phyloP scores from a whole-genome alignment of 2,888 invertebrate genomes.

The Xylocampa areola region DNA sequence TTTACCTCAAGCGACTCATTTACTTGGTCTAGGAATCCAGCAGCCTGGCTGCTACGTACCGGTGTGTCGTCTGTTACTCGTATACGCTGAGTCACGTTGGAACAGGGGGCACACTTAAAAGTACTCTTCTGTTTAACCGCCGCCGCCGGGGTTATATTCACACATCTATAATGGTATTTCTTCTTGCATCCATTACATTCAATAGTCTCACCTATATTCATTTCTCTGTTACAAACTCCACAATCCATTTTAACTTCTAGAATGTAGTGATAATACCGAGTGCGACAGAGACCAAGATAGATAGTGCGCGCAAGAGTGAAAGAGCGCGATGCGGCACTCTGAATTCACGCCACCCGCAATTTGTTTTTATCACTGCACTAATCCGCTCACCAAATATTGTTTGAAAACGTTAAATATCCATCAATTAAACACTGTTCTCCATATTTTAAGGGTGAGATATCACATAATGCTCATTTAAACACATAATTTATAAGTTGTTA shows the following conservation, averaged over 20 bases:
- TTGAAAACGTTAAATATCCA: constrained; percentile 5
- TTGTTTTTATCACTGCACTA: constrained; percentile 16
- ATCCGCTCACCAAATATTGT: neutral
- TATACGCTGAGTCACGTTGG: constrained; percentile 7
- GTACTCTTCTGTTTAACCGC: constrained; percentile 10
- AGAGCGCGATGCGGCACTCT: constrained; percentile 16
- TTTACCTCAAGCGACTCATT: neutral
- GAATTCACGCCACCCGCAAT: constrained; percentile 16
- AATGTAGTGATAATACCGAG: constrained; percentile 1
- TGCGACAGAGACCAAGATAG: constrained; percentile 16
- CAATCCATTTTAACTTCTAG: constrained; percentile 12
- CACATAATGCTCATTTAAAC: constrained; percentile 9
- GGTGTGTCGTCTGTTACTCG: constrained; percentile 15
- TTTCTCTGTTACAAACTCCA: neutral
- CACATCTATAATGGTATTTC: constrained; percentile 16
- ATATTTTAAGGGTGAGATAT: neutral
- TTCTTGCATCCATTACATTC: constrained; percentile 18
- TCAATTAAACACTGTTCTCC: constrained; percentile 10
- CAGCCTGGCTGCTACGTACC: neutral
- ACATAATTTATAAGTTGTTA: too few relatives aligned
- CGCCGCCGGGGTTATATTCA: constrained; percentile 8
- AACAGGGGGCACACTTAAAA: constrained; percentile 20
- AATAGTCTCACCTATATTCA: constrained; percentile 5
- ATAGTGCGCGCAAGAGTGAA: constrained; percentile 12
- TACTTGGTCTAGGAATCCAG: neutral